phyloP scores from a whole-genome alignment of 2,888 invertebrate species.

The Cephus rjabovi region DNA sequence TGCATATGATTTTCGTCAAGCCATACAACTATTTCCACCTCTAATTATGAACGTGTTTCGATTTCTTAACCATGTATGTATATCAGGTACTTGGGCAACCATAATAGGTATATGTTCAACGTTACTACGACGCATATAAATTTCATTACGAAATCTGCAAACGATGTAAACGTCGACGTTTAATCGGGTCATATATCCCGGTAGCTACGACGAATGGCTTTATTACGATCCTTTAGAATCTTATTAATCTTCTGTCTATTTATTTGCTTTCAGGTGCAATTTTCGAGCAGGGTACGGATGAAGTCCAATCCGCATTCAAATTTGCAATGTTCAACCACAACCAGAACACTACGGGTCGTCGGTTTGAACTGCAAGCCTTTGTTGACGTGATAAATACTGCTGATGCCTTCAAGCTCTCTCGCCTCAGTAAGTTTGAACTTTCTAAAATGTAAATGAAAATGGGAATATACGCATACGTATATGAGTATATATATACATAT shows the following conservation, averaged over 20 bases:
- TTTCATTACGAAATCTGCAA: too few relatives aligned
- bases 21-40: neutral
- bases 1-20: neutral
- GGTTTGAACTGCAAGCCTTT: slow-evolving; percentile 88
- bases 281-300: slow-evolving; percentile 92
- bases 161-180: neutral
- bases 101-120: neutral
- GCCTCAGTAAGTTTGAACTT: slow-evolving; percentile 80
- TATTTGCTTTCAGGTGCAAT: slow-evolving; percentile 80
- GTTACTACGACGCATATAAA: neutral
- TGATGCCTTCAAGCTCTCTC: slow-evolving; percentile 91
- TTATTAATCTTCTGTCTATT: neutral
- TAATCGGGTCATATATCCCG: neutral
- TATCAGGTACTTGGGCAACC: neutral
- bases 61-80: neutral
- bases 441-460: neutral
- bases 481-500: slow-evolving; percentile 12
- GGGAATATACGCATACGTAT: neutral
- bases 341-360: slow-evolving; percentile 81
- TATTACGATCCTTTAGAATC: neutral
- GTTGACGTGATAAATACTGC: slow-evolving; percentile 94
- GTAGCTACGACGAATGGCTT: neutral
- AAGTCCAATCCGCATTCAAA: slow-evolving; percentile 93
- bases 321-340: slow-evolving; percentile 90
- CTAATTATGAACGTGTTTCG: neutral